Evolutionary conservation across 2,113 vertebrate species (phyloP).

Genomic region (Oreochromis aureus): DNA sequence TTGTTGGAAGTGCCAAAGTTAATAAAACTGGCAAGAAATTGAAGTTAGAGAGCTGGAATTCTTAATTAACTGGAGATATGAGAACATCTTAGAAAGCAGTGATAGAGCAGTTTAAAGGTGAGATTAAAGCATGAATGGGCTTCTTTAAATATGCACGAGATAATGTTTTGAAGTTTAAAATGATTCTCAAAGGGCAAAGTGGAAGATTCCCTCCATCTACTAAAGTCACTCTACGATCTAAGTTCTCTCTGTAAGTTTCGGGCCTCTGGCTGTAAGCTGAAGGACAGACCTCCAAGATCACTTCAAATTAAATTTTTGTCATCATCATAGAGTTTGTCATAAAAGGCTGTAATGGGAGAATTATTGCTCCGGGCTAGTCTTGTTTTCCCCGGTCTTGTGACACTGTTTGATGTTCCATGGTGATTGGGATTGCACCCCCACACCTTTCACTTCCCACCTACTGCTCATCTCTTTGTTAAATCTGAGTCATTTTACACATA

Average conservation of each 20-base stretch:
- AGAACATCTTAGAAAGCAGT: not conserved
- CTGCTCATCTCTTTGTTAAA: slow-evolving; percentile 1
- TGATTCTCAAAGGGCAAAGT: not conserved
- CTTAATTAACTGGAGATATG: not conserved
- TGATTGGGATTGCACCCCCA: not conserved
- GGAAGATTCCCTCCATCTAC: not conserved
- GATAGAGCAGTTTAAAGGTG: not conserved
- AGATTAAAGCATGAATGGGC: not conserved
- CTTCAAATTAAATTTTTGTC: slow-evolving; percentile 6
- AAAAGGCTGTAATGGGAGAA: slow-evolving; percentile 33
- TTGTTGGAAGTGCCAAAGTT: not conserved
- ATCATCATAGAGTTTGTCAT: slow-evolving; percentile 19
- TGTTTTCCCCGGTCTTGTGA: slow-evolving; percentile 20
- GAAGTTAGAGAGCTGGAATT: not conserved
- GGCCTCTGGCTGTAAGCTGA: not conserved
- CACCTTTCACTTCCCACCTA: not conserved
- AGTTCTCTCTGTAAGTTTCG: not conserved
- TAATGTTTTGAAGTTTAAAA: not conserved
- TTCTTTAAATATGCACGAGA: slow-evolving; percentile 1
- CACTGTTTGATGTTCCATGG: not conserved
- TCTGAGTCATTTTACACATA: not conserved
- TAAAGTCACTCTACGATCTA: not conserved
- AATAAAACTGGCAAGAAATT: not conserved
- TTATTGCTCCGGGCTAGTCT: slow-evolving; percentile 22
- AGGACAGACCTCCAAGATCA: slow-evolving; percentile 24